Percentiles rank a stretch among this genome's conserved stretches.
Evolutionary conservation across 37 sponge, comb jelly and placozoan species (phyloP).

Genomic region (Cliona cf. orientalis): DNA sequence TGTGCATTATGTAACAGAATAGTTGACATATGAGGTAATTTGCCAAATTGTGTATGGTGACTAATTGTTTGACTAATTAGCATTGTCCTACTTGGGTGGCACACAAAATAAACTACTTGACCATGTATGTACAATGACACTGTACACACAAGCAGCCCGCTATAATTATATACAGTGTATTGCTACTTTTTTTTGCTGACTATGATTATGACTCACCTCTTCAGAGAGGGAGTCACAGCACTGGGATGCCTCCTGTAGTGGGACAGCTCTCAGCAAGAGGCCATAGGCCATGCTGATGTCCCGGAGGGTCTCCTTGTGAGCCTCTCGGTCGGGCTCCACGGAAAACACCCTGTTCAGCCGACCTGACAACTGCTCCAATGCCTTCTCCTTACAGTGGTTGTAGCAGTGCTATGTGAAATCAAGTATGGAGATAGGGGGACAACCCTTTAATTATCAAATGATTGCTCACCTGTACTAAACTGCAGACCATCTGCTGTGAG

Average conservation of each 20-base stretch:
- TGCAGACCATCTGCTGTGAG: slow-evolving; percentile 52
- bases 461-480: slow-evolving; percentile 38
- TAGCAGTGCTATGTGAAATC: slow-evolving; percentile 21
- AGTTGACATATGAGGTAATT: background rate
- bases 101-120: no score
- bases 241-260: background rate
- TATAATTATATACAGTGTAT: no score
- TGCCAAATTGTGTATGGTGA: no score
- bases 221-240: slow-evolving; percentile 14
- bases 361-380: background rate
- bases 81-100: no score
- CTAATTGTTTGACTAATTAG: no score
- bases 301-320: slow-evolving; percentile 1
- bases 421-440: background rate
- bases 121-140: no score
- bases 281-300: slow-evolving; percentile 46
- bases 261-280: slow-evolving; percentile 27
- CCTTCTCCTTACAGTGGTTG: slow-evolving; percentile 21
- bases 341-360: slow-evolving; percentile 19
- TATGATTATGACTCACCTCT: no score
- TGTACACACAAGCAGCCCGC: no score
- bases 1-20: slow-evolving; percentile 18
- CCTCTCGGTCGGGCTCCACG: background rate
- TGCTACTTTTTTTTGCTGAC: background rate
- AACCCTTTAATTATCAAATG: no score